phyloP scores from a whole-genome alignment of 2,797 vertebrate species.

The Nyctalus aviator region DNA sequence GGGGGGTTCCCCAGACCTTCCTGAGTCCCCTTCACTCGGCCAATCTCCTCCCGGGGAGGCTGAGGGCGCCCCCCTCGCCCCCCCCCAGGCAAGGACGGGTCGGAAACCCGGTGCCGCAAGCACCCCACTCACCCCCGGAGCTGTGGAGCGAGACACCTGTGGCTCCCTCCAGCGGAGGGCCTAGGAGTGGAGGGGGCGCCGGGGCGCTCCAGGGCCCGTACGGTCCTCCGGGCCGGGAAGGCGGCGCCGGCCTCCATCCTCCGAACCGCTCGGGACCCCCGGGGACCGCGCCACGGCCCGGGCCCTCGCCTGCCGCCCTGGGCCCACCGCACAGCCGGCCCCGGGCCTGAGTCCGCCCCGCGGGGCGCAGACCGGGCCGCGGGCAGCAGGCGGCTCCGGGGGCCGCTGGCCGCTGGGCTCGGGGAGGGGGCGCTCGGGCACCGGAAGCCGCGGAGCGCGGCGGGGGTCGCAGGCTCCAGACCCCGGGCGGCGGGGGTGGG shows the following conservation, averaged over 20 bases:
- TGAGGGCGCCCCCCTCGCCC: not conserved
- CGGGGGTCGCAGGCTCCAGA: slow-evolving; percentile 69
- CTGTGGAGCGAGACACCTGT: slow-evolving; percentile 75
- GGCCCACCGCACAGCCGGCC: not conserved
- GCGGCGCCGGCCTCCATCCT: not conserved
- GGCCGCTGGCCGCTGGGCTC: not conserved
- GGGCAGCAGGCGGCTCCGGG: not conserved
- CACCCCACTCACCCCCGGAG: not conserved
- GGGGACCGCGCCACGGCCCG: not conserved
- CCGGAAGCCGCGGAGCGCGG: slow-evolving; percentile 49
- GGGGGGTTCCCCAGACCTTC: not conserved
- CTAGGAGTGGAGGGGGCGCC: not conserved
- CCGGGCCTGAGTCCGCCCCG: not conserved
- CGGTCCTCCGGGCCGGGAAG: not conserved
- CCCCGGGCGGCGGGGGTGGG: slow-evolving; percentile 9
- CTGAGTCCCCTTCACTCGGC: not conserved
- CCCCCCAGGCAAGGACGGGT: not conserved
- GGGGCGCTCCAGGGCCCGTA: not conserved
- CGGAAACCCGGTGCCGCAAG: not conserved
- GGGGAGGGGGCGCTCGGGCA: slow-evolving; percentile 51
- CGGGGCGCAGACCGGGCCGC: not conserved
- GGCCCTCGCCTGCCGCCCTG: slow-evolving; percentile 62
- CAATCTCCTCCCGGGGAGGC: not conserved
- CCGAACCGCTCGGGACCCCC: not conserved
- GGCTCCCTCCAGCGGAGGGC: slow-evolving; percentile 45